phyloP scores from a whole-genome alignment of 2,797 vertebrate genomes.

The Squalus acanthias region DNA sequence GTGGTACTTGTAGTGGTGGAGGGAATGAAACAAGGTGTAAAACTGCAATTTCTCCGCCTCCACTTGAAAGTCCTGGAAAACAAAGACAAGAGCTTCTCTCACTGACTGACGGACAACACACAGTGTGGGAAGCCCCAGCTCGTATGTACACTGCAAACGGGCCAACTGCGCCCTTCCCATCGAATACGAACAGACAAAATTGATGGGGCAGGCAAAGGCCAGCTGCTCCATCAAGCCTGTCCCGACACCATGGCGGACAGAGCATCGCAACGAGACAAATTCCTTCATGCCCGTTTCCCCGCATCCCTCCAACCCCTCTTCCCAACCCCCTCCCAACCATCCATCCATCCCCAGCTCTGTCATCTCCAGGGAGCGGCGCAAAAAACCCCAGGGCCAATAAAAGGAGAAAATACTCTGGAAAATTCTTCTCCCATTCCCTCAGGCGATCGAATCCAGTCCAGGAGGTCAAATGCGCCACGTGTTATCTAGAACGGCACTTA shows the following conservation, averaged over 20 bases:
- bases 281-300: not conserved
- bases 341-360: too few species aligned
- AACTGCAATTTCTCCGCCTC: constrained; percentile 76
- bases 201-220: not conserved
- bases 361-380: not conserved
- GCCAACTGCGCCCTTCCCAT: not conserved
- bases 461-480: not conserved
- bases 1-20: constrained; percentile 94
- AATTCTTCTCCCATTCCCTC: not conserved
- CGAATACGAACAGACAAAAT: not conserved
- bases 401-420: not conserved
- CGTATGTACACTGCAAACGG: not conserved
- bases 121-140: not conserved
- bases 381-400: not conserved
- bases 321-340: not conserved
- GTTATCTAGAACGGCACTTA: not conserved
- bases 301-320: too few species aligned
- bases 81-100: not conserved
- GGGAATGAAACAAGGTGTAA: constrained; percentile 84
- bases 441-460: not conserved
- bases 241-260: too few species aligned
- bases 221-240: not conserved
- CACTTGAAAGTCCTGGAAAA: constrained; percentile 76
- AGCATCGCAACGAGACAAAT: not conserved
- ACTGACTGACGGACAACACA: not conserved